A percentile compares a stretch with the other conserved stretches of the same genome.
phyloP scores from a whole-genome alignment of 1,140 invertebrate species.

The Agrilus planipennis region DNA sequence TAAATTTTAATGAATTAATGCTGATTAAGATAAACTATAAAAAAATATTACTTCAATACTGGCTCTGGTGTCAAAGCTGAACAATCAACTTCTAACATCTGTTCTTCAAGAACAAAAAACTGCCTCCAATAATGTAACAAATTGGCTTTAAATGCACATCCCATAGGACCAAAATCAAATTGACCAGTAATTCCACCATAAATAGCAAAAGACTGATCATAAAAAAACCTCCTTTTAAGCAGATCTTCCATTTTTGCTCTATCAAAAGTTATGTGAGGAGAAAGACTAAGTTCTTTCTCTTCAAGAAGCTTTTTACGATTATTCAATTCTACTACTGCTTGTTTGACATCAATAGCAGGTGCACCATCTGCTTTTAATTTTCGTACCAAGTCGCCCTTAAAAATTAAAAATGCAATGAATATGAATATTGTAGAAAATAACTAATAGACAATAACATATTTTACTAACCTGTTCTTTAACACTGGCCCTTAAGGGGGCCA shows the following conservation, averaged over 20 bases:
- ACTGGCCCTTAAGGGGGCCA: slow-evolving; percentile 70
- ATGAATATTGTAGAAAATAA: too few relatives aligned
- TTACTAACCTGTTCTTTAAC: slow-evolving; percentile 80
- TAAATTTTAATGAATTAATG: slow-evolving; percentile 37
- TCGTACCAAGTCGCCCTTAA: slow-evolving; percentile 76
- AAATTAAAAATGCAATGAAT: too few relatives aligned
- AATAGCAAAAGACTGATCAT: slow-evolving; percentile 98
- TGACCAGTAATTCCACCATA: slow-evolving; percentile 91
- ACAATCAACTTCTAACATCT: slow-evolving; percentile 98
- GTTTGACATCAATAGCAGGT: slow-evolving; percentile 83
- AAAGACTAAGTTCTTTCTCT: slow-evolving; percentile 81
- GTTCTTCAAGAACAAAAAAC: slow-evolving; percentile 94
- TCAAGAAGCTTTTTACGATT: slow-evolving; percentile 82
- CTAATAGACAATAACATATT: slow-evolving; percentile 8
- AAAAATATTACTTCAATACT: slow-evolving; percentile 67
- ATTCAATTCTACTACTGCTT: slow-evolving; percentile 88
- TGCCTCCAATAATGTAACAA: slow-evolving; percentile 88
- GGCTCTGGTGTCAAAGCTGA: slow-evolving; percentile 94
- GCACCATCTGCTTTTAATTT: slow-evolving; percentile 77
- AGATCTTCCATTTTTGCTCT: slow-evolving; percentile 93
- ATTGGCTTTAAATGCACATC: slow-evolving; percentile 95
- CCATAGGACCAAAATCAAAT: slow-evolving; percentile 99
- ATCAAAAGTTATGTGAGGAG: slow-evolving; percentile 74
- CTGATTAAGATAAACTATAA: too few relatives aligned
- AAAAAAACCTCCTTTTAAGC: slow-evolving; percentile 94